phyloP scores from a whole-genome alignment of 2,113 vertebrate species.

The Theropithecus gelada region DNA sequence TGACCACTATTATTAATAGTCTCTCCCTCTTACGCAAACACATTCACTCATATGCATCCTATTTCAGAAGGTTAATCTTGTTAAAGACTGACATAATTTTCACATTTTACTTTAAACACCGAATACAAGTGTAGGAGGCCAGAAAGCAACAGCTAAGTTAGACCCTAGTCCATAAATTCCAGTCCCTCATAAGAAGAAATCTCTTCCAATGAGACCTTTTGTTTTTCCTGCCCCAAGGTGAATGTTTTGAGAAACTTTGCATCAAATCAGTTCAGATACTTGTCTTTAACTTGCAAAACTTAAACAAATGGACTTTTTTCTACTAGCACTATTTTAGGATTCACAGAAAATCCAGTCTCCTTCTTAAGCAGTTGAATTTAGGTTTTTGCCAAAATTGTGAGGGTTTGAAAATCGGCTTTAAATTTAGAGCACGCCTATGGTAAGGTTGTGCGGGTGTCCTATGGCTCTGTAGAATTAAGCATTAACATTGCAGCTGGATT shows the following conservation, averaged over 20 bases:
- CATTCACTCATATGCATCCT: neutral
- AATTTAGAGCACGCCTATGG: neutral
- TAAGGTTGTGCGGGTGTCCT: neutral
- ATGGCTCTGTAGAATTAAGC: conserved; percentile 18
- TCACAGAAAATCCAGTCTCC: neutral
- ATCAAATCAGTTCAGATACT: neutral
- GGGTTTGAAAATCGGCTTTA: conserved; percentile 48
- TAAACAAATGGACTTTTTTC: neutral
- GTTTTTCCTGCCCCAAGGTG: neutral
- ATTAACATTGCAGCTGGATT: conserved; percentile 41
- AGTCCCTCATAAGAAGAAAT: neutral
- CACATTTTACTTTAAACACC: neutral
- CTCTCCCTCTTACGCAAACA: neutral
- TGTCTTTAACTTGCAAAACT: conserved; percentile 52
- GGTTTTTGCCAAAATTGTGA: conserved; percentile 28
- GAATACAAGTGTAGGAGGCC: neutral
- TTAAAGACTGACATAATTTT: neutral
- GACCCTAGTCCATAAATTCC: neutral
- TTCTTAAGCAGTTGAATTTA: conserved; percentile 47
- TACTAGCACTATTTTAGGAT: conserved; percentile 15
- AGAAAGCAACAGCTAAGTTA: neutral
- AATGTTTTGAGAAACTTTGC: conserved; percentile 28
- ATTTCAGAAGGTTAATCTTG: neutral
- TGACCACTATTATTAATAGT: neutral
- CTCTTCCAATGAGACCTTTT: neutral